These are phyloP conservation scores for Alosa alosa DNA, from an alignment of 2,113 vertebrate species.

Conservation along the genomic window DNA sequence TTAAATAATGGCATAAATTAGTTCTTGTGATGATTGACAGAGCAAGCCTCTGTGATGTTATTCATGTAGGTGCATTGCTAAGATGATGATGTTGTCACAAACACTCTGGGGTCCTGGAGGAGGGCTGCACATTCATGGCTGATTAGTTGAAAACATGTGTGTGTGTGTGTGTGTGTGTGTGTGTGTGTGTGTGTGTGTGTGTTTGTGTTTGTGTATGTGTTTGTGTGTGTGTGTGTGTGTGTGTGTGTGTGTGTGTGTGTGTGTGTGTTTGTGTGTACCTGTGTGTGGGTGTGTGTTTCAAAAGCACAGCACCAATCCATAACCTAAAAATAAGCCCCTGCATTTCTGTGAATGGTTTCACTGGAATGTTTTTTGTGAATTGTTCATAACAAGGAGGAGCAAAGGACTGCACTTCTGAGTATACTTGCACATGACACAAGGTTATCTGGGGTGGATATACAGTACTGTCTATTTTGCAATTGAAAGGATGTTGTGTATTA, in stretches of 20 bases:
- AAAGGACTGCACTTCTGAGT: neutral
- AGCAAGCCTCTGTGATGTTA: conserved; percentile 52
- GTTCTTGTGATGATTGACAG: conserved; percentile 60
- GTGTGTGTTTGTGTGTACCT: neutral
- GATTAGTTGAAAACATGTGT: neutral
- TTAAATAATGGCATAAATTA: conserved; percentile 66
- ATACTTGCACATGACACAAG: neutral
- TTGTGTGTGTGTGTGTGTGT: neutral
- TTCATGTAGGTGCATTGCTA: conserved; percentile 56
- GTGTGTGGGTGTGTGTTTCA: neutral
- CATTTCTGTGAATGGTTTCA: neutral
- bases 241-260: neutral
- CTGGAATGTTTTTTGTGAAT: neutral
- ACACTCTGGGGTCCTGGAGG: conserved; percentile 41
- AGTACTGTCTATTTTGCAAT: neutral
- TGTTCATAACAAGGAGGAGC: neutral
- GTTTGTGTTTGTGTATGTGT: neutral
- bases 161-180: conserved; percentile 2
- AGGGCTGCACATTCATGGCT: neutral
- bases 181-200: neutral
- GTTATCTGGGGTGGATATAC: neutral
- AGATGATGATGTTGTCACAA: conserved; percentile 54
- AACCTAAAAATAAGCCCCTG: neutral
- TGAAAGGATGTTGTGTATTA: neutral
- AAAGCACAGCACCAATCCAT: no score